These are phyloP conservation scores for Acleris laterana DNA, from an alignment of 2,888 invertebrate genomes.

Conservation along the genomic window DNA sequence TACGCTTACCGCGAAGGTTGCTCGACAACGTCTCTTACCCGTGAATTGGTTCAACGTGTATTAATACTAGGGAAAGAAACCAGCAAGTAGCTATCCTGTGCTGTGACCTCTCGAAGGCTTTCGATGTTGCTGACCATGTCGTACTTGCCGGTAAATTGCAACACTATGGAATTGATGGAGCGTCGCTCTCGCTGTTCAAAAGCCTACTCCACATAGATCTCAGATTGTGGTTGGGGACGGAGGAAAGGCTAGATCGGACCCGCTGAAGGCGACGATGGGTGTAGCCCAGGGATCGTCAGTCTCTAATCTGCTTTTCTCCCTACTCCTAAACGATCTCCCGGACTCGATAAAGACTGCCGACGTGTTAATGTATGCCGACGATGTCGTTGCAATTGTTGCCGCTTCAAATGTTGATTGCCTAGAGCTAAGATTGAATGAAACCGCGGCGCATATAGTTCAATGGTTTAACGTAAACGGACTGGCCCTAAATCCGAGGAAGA, in stretches of 20 bases:
- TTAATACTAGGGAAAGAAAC: background rate
- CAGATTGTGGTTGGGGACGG: constrained; percentile 14
- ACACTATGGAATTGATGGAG: constrained; percentile 17
- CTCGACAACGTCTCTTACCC: too few species aligned
- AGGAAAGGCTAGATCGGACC: constrained; percentile 6
- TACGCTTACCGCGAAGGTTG: background rate
- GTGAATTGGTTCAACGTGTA: background rate
- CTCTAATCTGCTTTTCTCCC: background rate
- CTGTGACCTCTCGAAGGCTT: constrained; percentile 32
- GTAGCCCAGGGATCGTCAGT: background rate
- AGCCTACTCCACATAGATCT: constrained; percentile 4
- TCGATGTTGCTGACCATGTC: constrained; percentile 32
- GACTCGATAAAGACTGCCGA: background rate
- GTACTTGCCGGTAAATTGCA: constrained; percentile 6
- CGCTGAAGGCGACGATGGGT: background rate
- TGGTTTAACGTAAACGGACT: too few species aligned
- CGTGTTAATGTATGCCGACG: background rate
- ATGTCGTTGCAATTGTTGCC: background rate
- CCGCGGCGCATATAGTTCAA: background rate
- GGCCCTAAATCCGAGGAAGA: too few species aligned
- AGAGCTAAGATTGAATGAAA: background rate
- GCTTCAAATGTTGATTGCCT: background rate
- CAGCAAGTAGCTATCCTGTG: constrained; percentile 22
- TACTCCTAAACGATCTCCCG: background rate
- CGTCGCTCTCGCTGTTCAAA: background rate